Evolutionary conservation across 2,797 vertebrate genomes (phyloP).

Genomic region (Pseudochirops cupreus): DNA sequence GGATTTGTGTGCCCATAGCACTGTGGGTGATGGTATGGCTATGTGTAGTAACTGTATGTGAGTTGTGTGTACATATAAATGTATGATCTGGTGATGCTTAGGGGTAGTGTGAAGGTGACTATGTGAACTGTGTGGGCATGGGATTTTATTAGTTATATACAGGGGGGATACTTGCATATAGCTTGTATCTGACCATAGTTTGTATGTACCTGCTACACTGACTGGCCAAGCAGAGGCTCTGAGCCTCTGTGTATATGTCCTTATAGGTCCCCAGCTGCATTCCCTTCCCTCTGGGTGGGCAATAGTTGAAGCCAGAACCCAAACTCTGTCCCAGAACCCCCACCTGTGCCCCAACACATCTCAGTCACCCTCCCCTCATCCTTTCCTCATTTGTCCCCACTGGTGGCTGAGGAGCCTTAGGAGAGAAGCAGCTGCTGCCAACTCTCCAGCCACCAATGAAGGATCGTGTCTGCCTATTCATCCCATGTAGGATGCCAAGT

Average conservation of each 20-base stretch:
- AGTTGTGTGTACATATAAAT: background rate
- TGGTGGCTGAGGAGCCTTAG: background rate
- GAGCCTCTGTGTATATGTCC: background rate
- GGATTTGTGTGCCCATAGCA: background rate
- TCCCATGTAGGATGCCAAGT: background rate
- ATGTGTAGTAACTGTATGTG: background rate
- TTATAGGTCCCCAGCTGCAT: background rate
- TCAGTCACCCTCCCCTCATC: background rate
- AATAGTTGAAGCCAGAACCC: background rate
- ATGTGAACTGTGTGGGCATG: background rate
- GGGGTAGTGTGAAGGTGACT: background rate
- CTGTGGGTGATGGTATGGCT: background rate
- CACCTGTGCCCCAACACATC: background rate
- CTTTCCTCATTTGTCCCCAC: background rate
- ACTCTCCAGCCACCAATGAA: background rate
- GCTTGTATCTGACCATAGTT: background rate
- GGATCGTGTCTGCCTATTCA: background rate
- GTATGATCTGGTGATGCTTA: background rate
- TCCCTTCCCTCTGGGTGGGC: background rate
- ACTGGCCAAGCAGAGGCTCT: background rate
- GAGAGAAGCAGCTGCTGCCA: background rate
- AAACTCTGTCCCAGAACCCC: background rate
- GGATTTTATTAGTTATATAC: background rate
- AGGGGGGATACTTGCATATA: background rate
- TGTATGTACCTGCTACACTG: background rate